phyloP scores from a whole-genome alignment of 2,113 vertebrate species.

The Hippocampus mohnikei region DNA sequence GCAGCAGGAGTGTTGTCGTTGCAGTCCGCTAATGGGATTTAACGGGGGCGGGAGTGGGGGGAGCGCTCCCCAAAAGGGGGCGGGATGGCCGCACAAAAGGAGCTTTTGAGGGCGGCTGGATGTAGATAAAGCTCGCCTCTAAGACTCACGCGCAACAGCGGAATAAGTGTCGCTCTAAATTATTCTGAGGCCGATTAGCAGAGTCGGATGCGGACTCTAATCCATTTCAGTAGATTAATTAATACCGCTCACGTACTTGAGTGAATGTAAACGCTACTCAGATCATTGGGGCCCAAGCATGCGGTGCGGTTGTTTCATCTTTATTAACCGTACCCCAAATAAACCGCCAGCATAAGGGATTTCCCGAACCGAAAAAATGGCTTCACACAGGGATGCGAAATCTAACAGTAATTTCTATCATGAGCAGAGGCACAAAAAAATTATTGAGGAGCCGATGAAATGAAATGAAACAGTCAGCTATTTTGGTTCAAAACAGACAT shows the following conservation, averaged over 20 bases:
- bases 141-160: constrained; percentile 47
- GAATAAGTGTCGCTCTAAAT: constrained; percentile 51
- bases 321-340: background rate
- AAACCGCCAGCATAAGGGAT: background rate
- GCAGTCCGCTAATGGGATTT: constrained; percentile 52
- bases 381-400: too few relatives aligned
- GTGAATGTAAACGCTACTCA: constrained; percentile 7
- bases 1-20: constrained; percentile 26
- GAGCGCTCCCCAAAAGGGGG: constrained; percentile 35
- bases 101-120: constrained; percentile 38
- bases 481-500: too few relatives aligned
- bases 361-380: too few relatives aligned
- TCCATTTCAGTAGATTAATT: constrained; percentile 60
- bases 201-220: constrained; percentile 58
- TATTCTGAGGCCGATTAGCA: constrained; percentile 65
- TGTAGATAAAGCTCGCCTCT: constrained; percentile 55
- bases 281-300: background rate
- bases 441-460: too few relatives aligned
- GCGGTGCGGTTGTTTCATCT: background rate
- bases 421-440: too few relatives aligned
- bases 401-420: background rate
- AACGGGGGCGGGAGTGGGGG: constrained; percentile 23
- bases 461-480: too few relatives aligned
- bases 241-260: constrained; percentile 38
- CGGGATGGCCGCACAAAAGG: constrained; percentile 41